Percentiles rank a stretch among this genome's conserved stretches.
phyloP scores from a whole-genome alignment of 2,888 invertebrate genomes.

The Dryadula phaetusa region DNA sequence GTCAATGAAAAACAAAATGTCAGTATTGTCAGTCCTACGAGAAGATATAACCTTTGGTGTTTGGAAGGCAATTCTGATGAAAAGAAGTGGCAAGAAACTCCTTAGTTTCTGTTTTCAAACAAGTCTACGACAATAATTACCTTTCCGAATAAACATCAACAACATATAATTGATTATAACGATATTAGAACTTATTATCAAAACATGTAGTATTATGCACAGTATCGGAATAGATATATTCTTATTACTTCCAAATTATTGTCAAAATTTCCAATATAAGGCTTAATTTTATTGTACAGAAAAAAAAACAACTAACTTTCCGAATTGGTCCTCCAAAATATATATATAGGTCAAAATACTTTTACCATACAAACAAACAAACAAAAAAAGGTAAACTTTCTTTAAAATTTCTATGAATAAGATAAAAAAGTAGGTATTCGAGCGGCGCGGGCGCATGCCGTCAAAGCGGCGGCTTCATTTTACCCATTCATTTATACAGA shows the following conservation, averaged over 20 bases:
- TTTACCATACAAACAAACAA: constrained; percentile 24
- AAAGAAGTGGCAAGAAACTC: too few relatives aligned
- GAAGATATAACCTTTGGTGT: too few relatives aligned
- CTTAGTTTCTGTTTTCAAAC: too few relatives aligned
- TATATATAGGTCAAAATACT: constrained; percentile 26
- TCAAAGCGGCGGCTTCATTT: constrained; percentile 41
- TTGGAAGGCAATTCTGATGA: too few relatives aligned
- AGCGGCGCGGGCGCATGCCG: constrained; percentile 36
- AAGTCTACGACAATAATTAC: too few relatives aligned
- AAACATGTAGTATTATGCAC: too few relatives aligned
- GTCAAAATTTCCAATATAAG: neutral
- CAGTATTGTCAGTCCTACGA: too few relatives aligned
- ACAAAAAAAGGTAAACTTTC: constrained; percentile 35
- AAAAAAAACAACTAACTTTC: neutral
- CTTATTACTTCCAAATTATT: neutral
- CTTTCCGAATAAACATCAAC: too few relatives aligned
- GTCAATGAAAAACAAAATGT: too few relatives aligned
- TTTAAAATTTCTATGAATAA: constrained; percentile 43
- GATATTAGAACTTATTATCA: too few relatives aligned
- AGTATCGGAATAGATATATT: too few relatives aligned
- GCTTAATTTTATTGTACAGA: neutral
- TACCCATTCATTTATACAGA: constrained; percentile 42
- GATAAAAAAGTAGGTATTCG: constrained; percentile 34
- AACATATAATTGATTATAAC: too few relatives aligned
- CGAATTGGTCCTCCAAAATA: constrained; percentile 19